Evolutionary conservation across 2,797 vertebrate species (phyloP).

Genomic region (Sylvilagus floridanus): DNA sequence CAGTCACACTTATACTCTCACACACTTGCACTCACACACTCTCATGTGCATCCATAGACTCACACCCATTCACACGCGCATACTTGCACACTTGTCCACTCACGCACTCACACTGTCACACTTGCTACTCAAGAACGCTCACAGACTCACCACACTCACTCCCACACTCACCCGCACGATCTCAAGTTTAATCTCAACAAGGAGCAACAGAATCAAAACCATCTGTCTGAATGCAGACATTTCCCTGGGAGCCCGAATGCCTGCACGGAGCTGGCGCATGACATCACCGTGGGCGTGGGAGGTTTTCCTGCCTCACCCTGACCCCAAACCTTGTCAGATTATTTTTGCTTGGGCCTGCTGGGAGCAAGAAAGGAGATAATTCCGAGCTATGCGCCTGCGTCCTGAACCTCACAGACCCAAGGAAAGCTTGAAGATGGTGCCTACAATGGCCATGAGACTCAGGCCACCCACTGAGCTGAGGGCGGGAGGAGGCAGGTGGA

Average conservation of each 20-base stretch:
- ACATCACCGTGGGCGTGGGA: fast-evolving
- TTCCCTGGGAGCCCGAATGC: not conserved
- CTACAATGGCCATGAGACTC: not conserved
- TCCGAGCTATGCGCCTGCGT: not conserved
- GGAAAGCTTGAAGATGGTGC: not conserved
- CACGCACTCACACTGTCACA: too few species aligned
- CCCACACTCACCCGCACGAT: too few species aligned
- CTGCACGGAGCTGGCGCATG: fast-evolving
- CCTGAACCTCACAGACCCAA: not conserved
- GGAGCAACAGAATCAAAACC: not conserved
- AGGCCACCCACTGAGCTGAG: not conserved
- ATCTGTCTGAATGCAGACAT: fast-evolving
- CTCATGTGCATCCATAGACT: too few species aligned
- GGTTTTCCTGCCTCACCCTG: not conserved
- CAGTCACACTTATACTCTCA: too few species aligned
- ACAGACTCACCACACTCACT: too few species aligned
- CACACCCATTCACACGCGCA: too few species aligned
- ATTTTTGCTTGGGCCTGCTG: not conserved
- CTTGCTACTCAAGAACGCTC: too few species aligned
- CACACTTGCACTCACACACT: too few species aligned
- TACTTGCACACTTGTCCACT: too few species aligned
- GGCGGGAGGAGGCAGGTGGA: fast-evolving
- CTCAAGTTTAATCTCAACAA: not conserved
- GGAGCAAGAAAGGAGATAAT: not conserved
- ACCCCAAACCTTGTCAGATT: not conserved